phyloP scores from a whole-genome alignment of 2,113 vertebrate genomes.

The Paedocypris sp. region DNA sequence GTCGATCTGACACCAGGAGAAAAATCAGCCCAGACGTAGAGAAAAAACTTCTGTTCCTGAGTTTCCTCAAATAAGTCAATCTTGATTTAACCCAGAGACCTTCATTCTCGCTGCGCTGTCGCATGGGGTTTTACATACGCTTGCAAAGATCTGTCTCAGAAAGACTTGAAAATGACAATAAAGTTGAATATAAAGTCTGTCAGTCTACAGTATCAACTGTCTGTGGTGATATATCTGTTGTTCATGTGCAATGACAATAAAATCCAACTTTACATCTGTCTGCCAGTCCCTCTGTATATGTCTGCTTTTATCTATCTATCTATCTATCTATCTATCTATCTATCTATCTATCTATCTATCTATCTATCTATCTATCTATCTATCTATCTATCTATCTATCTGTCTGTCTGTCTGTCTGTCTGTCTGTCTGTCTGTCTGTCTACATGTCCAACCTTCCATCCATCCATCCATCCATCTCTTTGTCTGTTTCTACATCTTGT shows the following conservation, averaged over 20 bases:
- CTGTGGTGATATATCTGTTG: too few species aligned
- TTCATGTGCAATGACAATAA: too few species aligned
- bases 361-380: not conserved
- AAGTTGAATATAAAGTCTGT: too few species aligned
- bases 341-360: not conserved
- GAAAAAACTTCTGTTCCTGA: conserved; percentile 5
- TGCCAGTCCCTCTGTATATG: too few species aligned
- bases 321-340: not conserved
- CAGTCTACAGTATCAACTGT: too few species aligned
- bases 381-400: not conserved
- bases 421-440: not conserved
- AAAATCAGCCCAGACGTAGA: conserved; percentile 21
- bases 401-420: not conserved
- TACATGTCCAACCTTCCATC: not conserved
- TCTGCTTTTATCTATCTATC: not conserved
- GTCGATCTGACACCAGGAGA: conserved; percentile 18
- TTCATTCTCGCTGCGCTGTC: conserved; percentile 5
- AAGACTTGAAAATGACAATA: too few species aligned
- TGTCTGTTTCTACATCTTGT: not conserved
- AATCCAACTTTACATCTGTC: too few species aligned
- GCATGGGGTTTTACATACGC: too few species aligned
- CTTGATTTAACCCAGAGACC: not conserved
- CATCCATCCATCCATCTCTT: not conserved
- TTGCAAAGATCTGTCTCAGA: too few species aligned
- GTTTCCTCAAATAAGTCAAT: conserved; percentile 13